phyloP scores from a whole-genome alignment of 1,140 invertebrate genomes.

The Tribolium madens region DNA sequence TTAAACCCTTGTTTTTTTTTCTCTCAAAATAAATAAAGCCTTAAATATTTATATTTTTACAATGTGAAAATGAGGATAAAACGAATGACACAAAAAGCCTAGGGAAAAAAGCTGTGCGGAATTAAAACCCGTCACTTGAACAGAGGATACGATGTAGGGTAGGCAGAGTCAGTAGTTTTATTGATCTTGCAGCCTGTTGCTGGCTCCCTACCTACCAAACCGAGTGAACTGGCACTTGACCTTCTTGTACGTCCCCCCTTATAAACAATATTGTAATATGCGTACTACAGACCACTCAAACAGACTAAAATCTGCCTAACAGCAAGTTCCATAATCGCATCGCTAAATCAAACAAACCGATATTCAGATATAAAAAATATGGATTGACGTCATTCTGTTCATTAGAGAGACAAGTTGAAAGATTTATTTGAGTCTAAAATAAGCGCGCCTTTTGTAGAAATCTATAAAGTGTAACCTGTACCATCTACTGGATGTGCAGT shows the following conservation, averaged over 20 bases:
- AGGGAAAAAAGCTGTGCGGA: not conserved
- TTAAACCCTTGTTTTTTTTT: not conserved
- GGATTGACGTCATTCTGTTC: constrained; percentile 16
- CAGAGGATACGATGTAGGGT: constrained; percentile 31
- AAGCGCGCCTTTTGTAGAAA: not conserved
- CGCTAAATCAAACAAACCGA: constrained; percentile 1
- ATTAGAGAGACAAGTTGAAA: not conserved
- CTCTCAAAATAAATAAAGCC: not conserved
- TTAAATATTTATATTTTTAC: not conserved
- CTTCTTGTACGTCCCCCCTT: constrained; percentile 33
- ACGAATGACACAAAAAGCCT: not conserved
- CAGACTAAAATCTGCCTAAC: not conserved
- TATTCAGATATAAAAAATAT: not conserved
- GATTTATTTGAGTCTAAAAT: not conserved
- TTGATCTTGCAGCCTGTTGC: constrained; percentile 43
- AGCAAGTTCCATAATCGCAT: not conserved
- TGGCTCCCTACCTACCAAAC: constrained; percentile 27
- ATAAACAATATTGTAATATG: constrained; percentile 9
- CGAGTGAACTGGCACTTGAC: constrained; percentile 42
- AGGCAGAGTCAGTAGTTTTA: constrained; percentile 41
- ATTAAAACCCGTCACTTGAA: constrained; percentile 23
- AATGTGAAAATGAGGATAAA: not conserved
- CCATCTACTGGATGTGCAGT: no score
- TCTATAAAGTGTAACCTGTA: not conserved
- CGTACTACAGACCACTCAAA: not conserved